Evolutionary conservation across 2,797 vertebrate genomes (phyloP).

Genomic region (Ctenopoma kingsleyae): DNA sequence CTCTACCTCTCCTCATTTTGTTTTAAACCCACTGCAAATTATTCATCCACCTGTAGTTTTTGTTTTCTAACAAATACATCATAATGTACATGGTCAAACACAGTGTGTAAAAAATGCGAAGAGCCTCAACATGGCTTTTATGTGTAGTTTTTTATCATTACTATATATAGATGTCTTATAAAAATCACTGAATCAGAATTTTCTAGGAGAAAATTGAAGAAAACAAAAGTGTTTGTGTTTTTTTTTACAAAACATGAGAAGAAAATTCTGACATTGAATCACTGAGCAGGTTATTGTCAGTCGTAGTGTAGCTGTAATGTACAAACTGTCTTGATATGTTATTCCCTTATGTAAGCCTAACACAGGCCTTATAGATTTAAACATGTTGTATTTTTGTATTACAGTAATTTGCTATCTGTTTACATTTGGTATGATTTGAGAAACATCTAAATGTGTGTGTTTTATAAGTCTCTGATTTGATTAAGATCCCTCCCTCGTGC

Average conservation of each 20-base stretch:
- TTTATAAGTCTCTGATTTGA: slow-evolving; percentile 84
- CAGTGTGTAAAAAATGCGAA: slow-evolving; percentile 62
- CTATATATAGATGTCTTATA: slow-evolving; percentile 78
- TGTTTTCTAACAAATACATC: slow-evolving; percentile 69
- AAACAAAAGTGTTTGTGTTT: slow-evolving; percentile 59
- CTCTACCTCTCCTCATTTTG: slow-evolving; percentile 88
- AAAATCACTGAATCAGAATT: slow-evolving; percentile 72
- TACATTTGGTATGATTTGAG: slow-evolving; percentile 86
- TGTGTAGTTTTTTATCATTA: slow-evolving; percentile 69
- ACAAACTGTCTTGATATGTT: slow-evolving; percentile 80
- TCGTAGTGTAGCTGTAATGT: slow-evolving; percentile 84
- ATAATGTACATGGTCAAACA: slow-evolving; percentile 74
- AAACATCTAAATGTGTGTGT: slow-evolving; percentile 84
- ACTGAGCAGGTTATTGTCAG: slow-evolving; percentile 79
- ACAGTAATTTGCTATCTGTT: slow-evolving; percentile 88
- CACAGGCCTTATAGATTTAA: slow-evolving; percentile 86
- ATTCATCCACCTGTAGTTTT: slow-evolving; percentile 74
- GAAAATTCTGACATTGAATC: slow-evolving; percentile 76
- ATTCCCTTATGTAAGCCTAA: slow-evolving; percentile 84
- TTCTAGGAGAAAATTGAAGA: slow-evolving; percentile 72
- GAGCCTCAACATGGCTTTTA: slow-evolving; percentile 70
- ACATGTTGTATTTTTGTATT: slow-evolving; percentile 96
- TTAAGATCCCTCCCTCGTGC: slow-evolving; percentile 84
- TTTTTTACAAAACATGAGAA: slow-evolving; percentile 66
- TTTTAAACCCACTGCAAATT: slow-evolving; percentile 75